Evolutionary conservation across 2,797 vertebrate genomes (phyloP).

Genomic region (Spheniscus humboldti): DNA sequence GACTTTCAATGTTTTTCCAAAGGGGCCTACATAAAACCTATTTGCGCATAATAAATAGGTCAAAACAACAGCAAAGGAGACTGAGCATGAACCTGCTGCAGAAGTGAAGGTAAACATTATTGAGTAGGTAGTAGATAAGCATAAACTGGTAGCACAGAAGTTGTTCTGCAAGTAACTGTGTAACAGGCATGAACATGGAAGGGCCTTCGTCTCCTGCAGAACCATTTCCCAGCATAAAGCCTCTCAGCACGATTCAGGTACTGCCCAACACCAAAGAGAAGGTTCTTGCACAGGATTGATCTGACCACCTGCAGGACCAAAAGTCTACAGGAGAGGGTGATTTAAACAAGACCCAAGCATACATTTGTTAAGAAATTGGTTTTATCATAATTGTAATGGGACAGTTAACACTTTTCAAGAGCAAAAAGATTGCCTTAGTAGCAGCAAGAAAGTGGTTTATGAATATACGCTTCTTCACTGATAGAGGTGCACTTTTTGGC

Average conservation of each 20-base stretch:
- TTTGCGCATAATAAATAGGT: background rate
- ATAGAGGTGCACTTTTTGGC: background rate
- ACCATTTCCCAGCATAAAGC: background rate
- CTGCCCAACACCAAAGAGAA: background rate
- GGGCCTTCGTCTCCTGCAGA: rapidly evolving
- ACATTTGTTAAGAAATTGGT: background rate
- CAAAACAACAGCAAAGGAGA: background rate
- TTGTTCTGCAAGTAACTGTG: background rate
- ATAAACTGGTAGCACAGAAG: background rate
- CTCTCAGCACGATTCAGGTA: background rate
- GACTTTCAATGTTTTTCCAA: background rate
- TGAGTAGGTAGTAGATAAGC: background rate
- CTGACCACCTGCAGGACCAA: background rate
- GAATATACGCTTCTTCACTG: background rate
- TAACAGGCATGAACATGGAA: background rate
- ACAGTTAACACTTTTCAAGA: background rate
- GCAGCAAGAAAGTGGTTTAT: background rate
- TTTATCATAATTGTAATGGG: background rate
- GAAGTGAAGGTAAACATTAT: rapidly evolving
- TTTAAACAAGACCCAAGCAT: background rate
- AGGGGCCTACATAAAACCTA: background rate
- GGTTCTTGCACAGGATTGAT: background rate
- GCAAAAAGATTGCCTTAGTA: background rate
- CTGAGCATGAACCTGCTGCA: background rate
- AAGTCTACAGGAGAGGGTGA: background rate